Evolutionary conservation across 2,888 invertebrate species (phyloP), one percentile per base, ranked within the genome.

Genomic region (Himalopsyche japonica): DNA sequence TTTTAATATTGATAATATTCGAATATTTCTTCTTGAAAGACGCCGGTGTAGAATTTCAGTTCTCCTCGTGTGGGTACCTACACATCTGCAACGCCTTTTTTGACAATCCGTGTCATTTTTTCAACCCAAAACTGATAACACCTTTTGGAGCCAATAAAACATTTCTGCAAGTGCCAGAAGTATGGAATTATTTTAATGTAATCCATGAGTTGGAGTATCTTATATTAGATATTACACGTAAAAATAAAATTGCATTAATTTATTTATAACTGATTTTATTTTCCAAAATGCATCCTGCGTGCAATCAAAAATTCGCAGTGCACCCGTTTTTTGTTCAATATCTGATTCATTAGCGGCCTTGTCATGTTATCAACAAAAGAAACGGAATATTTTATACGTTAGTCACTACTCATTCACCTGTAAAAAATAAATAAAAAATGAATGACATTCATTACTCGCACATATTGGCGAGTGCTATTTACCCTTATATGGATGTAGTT

Each of bases 31-130:
- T 3, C 18, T 3, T 82, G 15, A 20, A 48, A 78, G 48, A 77
- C 70, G 86, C 89, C 89, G 92, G 92, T 92, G 91, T 92, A 92
- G 90, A 89, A 92, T 92, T 92, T 92, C 92, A 92, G 20, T 24
- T 49, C 80, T 57, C 82, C 80, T 85, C 84, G 82, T 82, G 84
- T 85, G 30, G 27, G 30, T 70, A 70, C 70, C 70, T 70, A 70
- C 57, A 30, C 57, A 30, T 70, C 32, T 64, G 89, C 90, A 90
- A 90, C 90, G 91, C 92, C 92, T 91, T 91, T 91, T 92, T 91
- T 90, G 92, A 91, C 90, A 89, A 87, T 81, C 83, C 82, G 77
- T 82, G 80, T 81, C 85, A 83, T 82, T 86, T 86, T 83, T 70
- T 70, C 15, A 70, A 27, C 70, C n/a, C 70, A 70, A 70, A 70